Evolutionary conservation across 2,113 vertebrate genomes (phyloP).

Genomic region (Alethe diademata): DNA sequence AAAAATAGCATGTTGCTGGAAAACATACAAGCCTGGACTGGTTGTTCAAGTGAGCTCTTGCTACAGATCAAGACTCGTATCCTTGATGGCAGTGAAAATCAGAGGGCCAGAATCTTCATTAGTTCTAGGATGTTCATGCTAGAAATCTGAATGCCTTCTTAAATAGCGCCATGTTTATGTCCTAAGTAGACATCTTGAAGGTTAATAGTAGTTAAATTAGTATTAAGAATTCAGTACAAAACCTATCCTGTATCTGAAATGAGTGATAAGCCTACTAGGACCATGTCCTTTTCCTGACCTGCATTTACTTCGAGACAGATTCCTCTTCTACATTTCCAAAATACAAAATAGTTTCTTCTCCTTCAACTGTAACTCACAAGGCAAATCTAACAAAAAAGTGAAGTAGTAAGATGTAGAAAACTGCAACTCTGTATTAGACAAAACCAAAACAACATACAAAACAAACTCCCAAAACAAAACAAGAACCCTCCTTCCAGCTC

Average conservation of each 20-base stretch:
- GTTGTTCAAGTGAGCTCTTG: not conserved
- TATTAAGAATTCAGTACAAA: not conserved
- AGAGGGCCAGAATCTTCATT: not conserved
- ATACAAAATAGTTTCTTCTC: not conserved
- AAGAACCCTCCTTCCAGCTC: not conserved
- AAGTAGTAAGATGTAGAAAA: not conserved
- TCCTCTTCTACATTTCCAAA: not conserved
- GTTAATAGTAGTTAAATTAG: not conserved
- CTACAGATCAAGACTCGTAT: not conserved
- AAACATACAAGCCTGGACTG: not conserved
- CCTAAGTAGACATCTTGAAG: not conserved
- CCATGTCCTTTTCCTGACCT: not conserved
- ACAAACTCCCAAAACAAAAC: not conserved
- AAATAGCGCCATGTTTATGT: not conserved
- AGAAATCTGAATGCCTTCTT: not conserved
- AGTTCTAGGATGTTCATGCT: not conserved
- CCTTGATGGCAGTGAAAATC: not conserved
- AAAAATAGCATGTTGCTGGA: not conserved
- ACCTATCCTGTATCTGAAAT: not conserved
- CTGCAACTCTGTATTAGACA: not conserved
- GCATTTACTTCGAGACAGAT: not conserved
- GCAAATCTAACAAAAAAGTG: not conserved
- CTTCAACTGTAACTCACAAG: not conserved
- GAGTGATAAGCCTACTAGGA: not conserved
- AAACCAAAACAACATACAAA: not conserved